Conservation (phyloP, 2,888 invertebrate species). For the Homarus gammarus region DNA sequence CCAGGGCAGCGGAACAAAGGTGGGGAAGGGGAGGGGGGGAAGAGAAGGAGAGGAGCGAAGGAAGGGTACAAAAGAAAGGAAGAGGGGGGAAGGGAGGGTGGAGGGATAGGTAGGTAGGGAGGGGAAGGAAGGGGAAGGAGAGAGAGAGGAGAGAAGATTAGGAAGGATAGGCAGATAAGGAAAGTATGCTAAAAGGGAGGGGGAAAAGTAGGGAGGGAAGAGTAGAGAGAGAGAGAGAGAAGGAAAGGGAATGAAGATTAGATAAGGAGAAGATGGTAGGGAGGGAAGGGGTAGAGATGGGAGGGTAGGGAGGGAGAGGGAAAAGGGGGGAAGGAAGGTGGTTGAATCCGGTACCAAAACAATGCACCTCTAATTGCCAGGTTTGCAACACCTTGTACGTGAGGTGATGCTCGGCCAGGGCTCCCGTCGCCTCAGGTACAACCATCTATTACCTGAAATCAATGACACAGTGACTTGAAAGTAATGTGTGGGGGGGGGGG, state of each 20-base stretch:
- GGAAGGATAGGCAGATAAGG: background rate
- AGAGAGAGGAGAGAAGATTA: background rate
- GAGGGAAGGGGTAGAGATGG: background rate
- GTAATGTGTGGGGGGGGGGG: too few relatives aligned
- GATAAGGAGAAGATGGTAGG: background rate
- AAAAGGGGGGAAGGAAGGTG: too few relatives aligned
- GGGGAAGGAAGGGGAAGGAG: background rate
- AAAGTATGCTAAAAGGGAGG: background rate
- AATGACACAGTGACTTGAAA: too few relatives aligned
- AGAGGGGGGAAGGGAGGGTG: background rate
- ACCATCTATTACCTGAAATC: too few relatives aligned
- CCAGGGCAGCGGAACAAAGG: too few relatives aligned
- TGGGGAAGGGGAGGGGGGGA: background rate
- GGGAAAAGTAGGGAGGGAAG: background rate
- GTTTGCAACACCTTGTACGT: too few relatives aligned
- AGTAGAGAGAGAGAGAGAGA: background rate
- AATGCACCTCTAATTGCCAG: too few relatives aligned
- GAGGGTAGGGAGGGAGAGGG: conserved; percentile 4
- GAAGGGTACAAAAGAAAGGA: background rate
- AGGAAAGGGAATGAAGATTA: background rate
- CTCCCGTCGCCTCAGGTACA: too few relatives aligned
- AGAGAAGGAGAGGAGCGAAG: background rate
- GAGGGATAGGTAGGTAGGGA: background rate
- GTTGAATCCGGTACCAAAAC: too few relatives aligned
- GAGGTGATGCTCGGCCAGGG: too few relatives aligned